Evolutionary conservation across 2,797 vertebrate genomes (phyloP), one percentile per base, ranked within the genome.

Genomic region (Clamator glandarius): DNA sequence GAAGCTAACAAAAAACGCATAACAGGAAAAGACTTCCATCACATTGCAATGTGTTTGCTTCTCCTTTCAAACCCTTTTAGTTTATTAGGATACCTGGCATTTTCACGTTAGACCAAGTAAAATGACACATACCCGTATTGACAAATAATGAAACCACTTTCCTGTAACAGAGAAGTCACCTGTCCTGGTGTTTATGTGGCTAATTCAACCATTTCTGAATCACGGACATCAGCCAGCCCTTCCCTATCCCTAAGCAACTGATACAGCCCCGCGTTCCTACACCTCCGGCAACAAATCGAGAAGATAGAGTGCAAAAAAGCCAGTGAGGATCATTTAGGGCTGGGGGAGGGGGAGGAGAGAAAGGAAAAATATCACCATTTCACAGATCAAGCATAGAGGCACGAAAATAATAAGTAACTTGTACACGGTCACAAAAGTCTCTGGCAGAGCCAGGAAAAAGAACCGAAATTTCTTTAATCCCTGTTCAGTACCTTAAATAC

Each of bases 401-500:
- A 89, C 24, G 75, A 91, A 94, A 87, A 96, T 92, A 92, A 91
- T 91, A 93, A 69, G 82, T 59, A 93, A 95, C 90, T 92, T 91
- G 92, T 74, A 91, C 91, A 94, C 25, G 79, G 85, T 94, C 96
- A 97, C 74, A 92, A 93, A 92, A 77, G 87, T 95, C 87, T 86
- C 84, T 96, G 87, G 85, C 89, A 94, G 72, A 90, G 95, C 69
- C 67, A 74, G 63, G 93, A 81, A 83, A 68, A 91, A 81, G 94
- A 89, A 89, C 92, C 75, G 63, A 90, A 92, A 96, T 91, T 80
- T 93, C 94, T 93, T 95, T 89, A 95, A 90, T 84, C 91, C 89
- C 83, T 36, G 94, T 84, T 92, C 90, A 75, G 93, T 93, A 89
- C 93, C 92, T 96, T 95, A 96, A 96, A 95, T 92, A 95, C 81